Conservation (phyloP, 1,140 invertebrate genomes). For the Temnothorax nylanderi region DNA sequence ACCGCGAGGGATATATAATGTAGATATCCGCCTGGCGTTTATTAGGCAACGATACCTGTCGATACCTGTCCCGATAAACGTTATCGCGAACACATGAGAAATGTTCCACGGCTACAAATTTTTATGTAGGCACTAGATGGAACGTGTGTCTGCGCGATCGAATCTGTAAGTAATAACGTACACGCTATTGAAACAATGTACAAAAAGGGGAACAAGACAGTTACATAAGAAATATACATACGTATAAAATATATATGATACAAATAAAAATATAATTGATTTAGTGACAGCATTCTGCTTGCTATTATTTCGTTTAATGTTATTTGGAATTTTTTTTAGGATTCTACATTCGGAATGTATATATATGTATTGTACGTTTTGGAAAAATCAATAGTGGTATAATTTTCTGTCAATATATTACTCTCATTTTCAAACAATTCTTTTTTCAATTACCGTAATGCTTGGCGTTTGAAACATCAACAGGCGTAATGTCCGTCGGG, state of each 20-base stretch:
- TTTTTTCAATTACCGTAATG: not conserved
- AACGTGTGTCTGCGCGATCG: not conserved
- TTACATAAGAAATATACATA: not conserved
- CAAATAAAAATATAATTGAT: not conserved
- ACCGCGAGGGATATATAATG: constrained; percentile 29
- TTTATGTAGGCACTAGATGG: not conserved
- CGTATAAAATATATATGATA: too few relatives aligned
- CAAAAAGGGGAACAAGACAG: not conserved
- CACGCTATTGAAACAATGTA: not conserved
- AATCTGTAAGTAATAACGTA: not conserved
- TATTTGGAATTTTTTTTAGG: not conserved
- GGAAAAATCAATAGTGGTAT: not conserved
- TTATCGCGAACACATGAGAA: not conserved
- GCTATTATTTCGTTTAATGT: not conserved
- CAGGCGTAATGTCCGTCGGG: not conserved
- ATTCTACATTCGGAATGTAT: not conserved
- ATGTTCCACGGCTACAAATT: not conserved
- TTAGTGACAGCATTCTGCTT: not conserved
- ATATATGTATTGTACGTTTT: not conserved
- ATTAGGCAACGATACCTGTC: constrained; percentile 2
- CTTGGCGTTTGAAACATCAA: not conserved
- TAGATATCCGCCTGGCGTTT: constrained; percentile 46
- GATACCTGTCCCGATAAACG: constrained; percentile 4
- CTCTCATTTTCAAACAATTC: not conserved
- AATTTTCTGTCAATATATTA: not conserved